These are phyloP conservation scores for Upupa epops DNA, from an alignment of 2,113 vertebrate species.

Conservation along the genomic window DNA sequence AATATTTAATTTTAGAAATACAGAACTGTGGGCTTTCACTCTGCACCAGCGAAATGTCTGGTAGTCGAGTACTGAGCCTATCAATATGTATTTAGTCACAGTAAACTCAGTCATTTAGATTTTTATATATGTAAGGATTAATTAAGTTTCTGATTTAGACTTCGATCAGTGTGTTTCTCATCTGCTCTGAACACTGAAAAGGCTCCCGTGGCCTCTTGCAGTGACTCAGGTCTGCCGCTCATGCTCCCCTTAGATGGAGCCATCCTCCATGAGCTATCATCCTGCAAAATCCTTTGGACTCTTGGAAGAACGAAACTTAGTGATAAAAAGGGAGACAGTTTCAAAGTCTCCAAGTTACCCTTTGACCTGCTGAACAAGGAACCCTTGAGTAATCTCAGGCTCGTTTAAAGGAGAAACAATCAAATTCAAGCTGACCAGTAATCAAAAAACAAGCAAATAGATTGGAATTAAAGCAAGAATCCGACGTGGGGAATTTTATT, in stretches of 20 bases:
- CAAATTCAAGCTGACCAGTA: constrained; percentile 56
- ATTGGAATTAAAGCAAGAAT: constrained; percentile 7
- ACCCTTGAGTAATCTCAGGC: constrained; percentile 52
- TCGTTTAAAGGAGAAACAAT: constrained; percentile 65
- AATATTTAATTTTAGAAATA: background rate
- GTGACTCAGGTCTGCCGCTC: constrained; percentile 36
- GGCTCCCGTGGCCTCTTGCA: background rate
- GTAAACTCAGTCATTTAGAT: background rate
- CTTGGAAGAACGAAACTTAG: constrained; percentile 32
- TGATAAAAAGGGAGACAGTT: constrained; percentile 62
- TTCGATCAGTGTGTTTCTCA: background rate
- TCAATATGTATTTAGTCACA: background rate
- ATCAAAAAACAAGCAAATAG: constrained; percentile 52
- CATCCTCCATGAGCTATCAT: constrained; percentile 19
- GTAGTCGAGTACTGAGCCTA: background rate
- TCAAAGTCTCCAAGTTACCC: constrained; percentile 61
- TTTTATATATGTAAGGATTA: background rate
- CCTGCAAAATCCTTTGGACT: constrained; percentile 65
- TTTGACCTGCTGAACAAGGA: constrained; percentile 63
- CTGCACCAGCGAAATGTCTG: background rate
- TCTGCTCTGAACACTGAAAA: background rate
- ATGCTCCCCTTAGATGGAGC: constrained; percentile 24
- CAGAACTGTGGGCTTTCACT: background rate
- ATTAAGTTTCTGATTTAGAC: background rate
- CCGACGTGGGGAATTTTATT: background rate